Base-by-base conservation (phyloP, 2,113 vertebrate genomes). In the Cyanistes caeruleus region DNA sequence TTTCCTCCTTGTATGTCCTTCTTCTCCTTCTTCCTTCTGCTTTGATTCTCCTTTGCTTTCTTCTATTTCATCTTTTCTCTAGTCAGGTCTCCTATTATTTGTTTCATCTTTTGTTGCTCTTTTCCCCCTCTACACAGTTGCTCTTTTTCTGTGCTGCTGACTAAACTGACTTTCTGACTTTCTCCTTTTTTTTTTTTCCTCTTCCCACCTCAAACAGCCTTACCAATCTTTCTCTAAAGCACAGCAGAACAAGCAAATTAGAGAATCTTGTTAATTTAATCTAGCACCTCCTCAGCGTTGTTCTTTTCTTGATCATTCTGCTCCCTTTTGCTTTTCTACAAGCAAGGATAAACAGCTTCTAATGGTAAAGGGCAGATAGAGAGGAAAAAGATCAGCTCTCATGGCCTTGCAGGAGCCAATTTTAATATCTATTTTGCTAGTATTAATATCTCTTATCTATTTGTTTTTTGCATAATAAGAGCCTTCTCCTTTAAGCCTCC, bases 31-130 rank as follows among this genome's bases (percentile, higher is more conserved):
- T 76, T 89, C 65, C 19, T 60, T 39, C 43, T 90, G 25, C 81
- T 96, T 93, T 81, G 84, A 89, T 91, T 94, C 48, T 60, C 20
- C 14, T 60, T 52, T 89, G 18, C 35, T 92, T 93, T 90, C 70
- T 94, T 94, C 52, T 82, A 14, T 90, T 90, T 95, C 72, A 56
- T 73, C 70, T 86, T 89, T 31, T 83, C 25, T 83, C 58, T 55
- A 43, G 37, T 68, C 78, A 87, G 27, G 72, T 76, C 28, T 79
- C 53, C 62, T 48, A 91, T 58, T 91, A 85, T 62, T 89, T 90
- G 15, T 88, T 95, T 93, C 67, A 80, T 80, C 70, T 86, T 90
- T 83, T 90, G 28, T 62, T 94, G 35, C 9, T 73, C 23, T 76
- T 79, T 75, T 15, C 17, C 37, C n/a, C 46, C 20, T 39, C 16